A percentile compares a stretch with the other conserved stretches of the same genome.
phyloP scores from a whole-genome alignment of 1,140 invertebrate species.

The Ostrea edulis region DNA sequence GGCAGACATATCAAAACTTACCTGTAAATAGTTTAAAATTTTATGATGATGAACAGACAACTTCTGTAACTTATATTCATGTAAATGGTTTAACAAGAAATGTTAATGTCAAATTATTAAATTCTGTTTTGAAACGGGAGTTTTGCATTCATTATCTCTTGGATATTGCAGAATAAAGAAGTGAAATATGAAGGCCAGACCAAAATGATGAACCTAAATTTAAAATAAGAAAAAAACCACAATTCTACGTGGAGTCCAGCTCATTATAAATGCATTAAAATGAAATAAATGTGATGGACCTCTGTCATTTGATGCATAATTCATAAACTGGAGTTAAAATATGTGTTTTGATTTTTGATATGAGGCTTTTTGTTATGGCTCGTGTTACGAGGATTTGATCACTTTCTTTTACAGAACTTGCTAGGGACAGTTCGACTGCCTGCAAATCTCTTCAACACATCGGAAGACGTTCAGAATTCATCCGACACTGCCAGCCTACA shows the following conservation, averaged over 20 bases:
- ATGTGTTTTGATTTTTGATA: neutral
- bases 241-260: neutral
- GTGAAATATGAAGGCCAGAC: neutral
- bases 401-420: slow-evolving; percentile 58
- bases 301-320: slow-evolving; percentile 11
- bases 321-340: neutral
- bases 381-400: neutral
- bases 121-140: neutral
- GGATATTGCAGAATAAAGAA: neutral
- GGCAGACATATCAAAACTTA: too few relatives aligned
- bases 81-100: neutral
- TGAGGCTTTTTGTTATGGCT: slow-evolving; percentile 2
- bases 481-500: slow-evolving; percentile 61
- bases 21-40: too few relatives aligned
- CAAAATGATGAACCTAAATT: neutral
- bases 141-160: slow-evolving; percentile 16
- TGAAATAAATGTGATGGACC: slow-evolving; percentile 25
- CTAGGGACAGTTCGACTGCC: slow-evolving; percentile 70
- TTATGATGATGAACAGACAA: too few relatives aligned
- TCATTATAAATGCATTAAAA: slow-evolving; percentile 34
- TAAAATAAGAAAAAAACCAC: neutral
- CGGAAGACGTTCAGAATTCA: slow-evolving; percentile 30
- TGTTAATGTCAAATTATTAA: slow-evolving; percentile 23
- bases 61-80: too few relatives aligned
- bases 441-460: slow-evolving; percentile 58